Base-by-base conservation (phyloP, 2,888 invertebrate species). In the Drosophila phalerata region DNA sequence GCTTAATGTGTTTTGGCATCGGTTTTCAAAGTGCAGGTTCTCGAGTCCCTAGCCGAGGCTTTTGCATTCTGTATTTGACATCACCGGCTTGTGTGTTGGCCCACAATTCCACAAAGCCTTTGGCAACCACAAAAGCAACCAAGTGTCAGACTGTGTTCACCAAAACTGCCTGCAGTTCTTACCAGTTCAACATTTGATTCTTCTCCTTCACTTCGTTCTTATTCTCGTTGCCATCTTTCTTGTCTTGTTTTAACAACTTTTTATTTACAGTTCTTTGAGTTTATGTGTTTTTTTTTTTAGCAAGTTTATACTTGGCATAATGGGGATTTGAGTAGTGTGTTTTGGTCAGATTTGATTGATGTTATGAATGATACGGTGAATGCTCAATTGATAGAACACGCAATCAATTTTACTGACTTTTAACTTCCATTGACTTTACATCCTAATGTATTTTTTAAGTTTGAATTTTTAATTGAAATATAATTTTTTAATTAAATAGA, bases 1-100 rank as follows among this genome's bases (percentile, higher is more conserved):
- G 67, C 82, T 69, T 85, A 87, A 87, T 84, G 85, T 82, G 80
- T 72, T 86, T 73, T 75, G 72, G 79, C 79, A 81, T 69, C 79
- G 73, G 67, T 56, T 70, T 79, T 43, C 69, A 71, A 71, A 69
- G 69, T 77, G 78, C 65, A 58, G 53, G 5, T 22, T 57, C 34
- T 56, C 32, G 42, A 17, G 51, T 22, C 28, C 19, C 10, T 45
- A 52, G 38, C 10, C 51, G 42, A 45, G 19, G 42, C 42, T 25
- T 70, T 56, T 34, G 34, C 56, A 45, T 57, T 57, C 56, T 81
- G 79, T 56, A 69, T 72, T 80, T 82, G 79, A 78, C 80, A 81
- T 69, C 60, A 30, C 63, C 22, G 17, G 52, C 61, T 69, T 82
- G 79, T 71, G 70, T 77, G 81, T 79, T 13, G 58, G 63, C 45